A percentile compares a stretch with the other conserved stretches of the same genome.
These are phyloP conservation scores for Hyposoter didymator DNA, from an alignment of 2,888 invertebrate species.

Conservation along the genomic window DNA sequence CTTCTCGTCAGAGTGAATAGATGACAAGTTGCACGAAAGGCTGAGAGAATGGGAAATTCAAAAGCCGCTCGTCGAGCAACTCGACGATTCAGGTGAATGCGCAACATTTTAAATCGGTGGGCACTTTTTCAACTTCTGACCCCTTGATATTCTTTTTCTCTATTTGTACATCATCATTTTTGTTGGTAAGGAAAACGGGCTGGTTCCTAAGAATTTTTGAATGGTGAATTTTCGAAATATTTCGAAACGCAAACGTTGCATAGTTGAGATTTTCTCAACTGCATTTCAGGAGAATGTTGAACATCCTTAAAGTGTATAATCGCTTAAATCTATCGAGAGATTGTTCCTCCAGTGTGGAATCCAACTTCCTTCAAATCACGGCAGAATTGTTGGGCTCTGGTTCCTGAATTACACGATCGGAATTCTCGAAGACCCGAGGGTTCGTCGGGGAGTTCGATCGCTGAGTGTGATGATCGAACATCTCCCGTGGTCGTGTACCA, in stretches of 20 bases:
- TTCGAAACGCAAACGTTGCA: not conserved
- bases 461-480: slow-evolving; percentile 11
- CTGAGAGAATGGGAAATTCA: slow-evolving; percentile 54
- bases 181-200: not conserved
- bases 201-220: not conserved
- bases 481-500: slow-evolving; percentile 12
- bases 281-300: not conserved
- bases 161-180: not conserved
- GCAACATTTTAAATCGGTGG: not conserved
- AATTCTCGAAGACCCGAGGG: slow-evolving; percentile 11
- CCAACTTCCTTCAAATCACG: slow-evolving; percentile 40
- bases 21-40: not conserved
- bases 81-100: slow-evolving; percentile 28
- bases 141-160: not conserved
- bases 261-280: not conserved
- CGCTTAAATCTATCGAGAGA: not conserved
- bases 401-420: not conserved
- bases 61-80: slow-evolving; percentile 62
- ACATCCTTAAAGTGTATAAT: not conserved
- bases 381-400: not conserved
- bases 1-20: not conserved
- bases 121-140: not conserved
- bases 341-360: slow-evolving; percentile 46
- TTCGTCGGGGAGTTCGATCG: slow-evolving; percentile 55
- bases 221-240: not conserved